Conservation (phyloP, 1,140 invertebrate genomes). For the Drosophila nigrodunni region DNA sequence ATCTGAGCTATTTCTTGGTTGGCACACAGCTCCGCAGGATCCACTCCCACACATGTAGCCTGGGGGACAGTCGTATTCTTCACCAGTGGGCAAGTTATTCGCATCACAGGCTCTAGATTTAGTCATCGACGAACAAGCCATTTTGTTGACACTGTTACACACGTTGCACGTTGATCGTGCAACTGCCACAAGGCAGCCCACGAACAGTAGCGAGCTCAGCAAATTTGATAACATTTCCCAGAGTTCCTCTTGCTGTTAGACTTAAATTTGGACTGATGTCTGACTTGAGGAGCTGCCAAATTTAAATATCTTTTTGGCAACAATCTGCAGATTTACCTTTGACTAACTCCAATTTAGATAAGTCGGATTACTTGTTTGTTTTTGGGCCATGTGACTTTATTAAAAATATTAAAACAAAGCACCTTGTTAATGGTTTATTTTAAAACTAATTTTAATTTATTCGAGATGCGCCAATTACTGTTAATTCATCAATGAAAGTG, state of each 20-base stretch:
- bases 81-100: slow-evolving; percentile 43
- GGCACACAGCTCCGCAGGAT: slow-evolving; percentile 50
- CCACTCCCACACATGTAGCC: slow-evolving; percentile 66
- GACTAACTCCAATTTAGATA: slow-evolving; percentile 66
- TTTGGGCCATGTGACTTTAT: neutral
- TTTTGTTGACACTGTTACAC: slow-evolving; percentile 56
- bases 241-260: neutral
- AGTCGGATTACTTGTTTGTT: slow-evolving; percentile 15
- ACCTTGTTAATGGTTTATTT: too few relatives aligned
- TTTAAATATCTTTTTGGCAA: slow-evolving; percentile 59
- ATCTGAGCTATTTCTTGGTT: slow-evolving; percentile 1
- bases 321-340: slow-evolving; percentile 22
- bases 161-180: slow-evolving; percentile 57
- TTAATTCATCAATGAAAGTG: too few relatives aligned
- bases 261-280: slow-evolving; percentile 28
- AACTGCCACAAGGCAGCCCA: slow-evolving; percentile 28
- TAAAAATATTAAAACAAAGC: too few relatives aligned
- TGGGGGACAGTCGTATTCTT: slow-evolving; percentile 50
- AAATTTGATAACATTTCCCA: slow-evolving; percentile 7
- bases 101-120: slow-evolving; percentile 64
- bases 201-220: slow-evolving; percentile 14
- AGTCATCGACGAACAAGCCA: slow-evolving; percentile 72
- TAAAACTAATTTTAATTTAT: too few relatives aligned
- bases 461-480: too few relatives aligned
- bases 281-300: slow-evolving; percentile 4